phyloP scores from a whole-genome alignment of 1,140 invertebrate species.

The Panagrolaimus sp. region DNA sequence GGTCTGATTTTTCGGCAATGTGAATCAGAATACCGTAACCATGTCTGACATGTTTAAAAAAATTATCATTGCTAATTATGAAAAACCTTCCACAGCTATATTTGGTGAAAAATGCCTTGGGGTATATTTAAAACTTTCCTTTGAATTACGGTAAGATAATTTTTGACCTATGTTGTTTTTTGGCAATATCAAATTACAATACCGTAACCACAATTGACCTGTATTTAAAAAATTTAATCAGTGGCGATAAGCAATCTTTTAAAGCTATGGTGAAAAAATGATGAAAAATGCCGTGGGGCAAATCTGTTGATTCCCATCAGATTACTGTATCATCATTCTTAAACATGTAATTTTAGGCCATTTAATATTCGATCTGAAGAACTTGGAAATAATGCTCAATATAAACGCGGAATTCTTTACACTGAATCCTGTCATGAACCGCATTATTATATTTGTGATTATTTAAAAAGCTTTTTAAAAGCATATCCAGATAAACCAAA shows the following conservation, averaged over 20 bases:
- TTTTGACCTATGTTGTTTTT: too few species aligned
- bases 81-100: not conserved
- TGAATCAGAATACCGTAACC: too few species aligned
- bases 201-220: too few species aligned
- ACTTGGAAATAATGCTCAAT: not conserved
- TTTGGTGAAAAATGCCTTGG: constrained; percentile 20
- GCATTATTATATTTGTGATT: constrained; percentile 19
- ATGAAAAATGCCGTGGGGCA: too few species aligned
- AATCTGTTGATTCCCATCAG: not conserved
- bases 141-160: too few species aligned
- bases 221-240: too few species aligned
- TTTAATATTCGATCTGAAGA: not conserved
- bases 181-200: too few species aligned
- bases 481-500: constrained; percentile 24
- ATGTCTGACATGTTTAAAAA: too few species aligned
- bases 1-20: too few species aligned
- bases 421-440: not conserved
- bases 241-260: too few species aligned
- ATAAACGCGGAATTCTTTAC: not conserved
- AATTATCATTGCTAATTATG: not conserved
- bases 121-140: too few species aligned
- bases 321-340: not conserved
- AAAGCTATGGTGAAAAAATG: too few species aligned
- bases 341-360: not conserved
- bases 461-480: constrained; percentile 12